phyloP scores from a whole-genome alignment of 2,888 invertebrate genomes.

The Tribolium freemani region DNA sequence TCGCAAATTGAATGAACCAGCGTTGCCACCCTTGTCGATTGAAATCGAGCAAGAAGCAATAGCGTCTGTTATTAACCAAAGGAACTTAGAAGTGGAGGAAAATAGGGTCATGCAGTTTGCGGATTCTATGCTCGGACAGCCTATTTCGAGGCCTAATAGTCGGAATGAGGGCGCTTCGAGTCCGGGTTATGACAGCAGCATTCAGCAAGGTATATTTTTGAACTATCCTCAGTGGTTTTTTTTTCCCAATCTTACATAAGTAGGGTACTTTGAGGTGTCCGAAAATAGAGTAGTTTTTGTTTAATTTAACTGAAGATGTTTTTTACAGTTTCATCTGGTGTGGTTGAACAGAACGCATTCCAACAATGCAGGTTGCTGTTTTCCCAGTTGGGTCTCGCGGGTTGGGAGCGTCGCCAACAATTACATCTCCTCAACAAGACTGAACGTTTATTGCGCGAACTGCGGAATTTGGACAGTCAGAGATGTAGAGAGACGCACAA shows the following conservation, averaged over 20 bases:
- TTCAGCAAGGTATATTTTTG: constrained; percentile 46
- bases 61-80: constrained; percentile 86
- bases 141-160: constrained; percentile 60
- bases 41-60: constrained; percentile 89
- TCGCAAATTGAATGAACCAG: constrained; percentile 83
- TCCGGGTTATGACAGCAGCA: constrained; percentile 42
- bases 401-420: constrained; percentile 89
- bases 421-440: constrained; percentile 90
- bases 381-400: constrained; percentile 90
- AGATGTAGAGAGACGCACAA: constrained; percentile 95
- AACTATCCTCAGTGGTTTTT: too few relatives aligned
- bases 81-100: constrained; percentile 86
- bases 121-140: constrained; percentile 62
- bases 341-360: constrained; percentile 71
- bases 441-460: constrained; percentile 89
- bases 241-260: too few relatives aligned
- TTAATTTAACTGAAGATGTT: too few relatives aligned
- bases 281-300: too few relatives aligned
- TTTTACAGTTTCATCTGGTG: constrained; percentile 26
- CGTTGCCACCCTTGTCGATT: constrained; percentile 79
- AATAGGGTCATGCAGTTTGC: constrained; percentile 58
- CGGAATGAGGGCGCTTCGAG: constrained; percentile 48
- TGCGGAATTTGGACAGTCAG: constrained; percentile 94
- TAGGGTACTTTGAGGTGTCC: too few relatives aligned
- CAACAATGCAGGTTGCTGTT: constrained; percentile 90